Base-by-base conservation (phyloP, 2,888 invertebrate species). In the Erebia epiphron region DNA sequence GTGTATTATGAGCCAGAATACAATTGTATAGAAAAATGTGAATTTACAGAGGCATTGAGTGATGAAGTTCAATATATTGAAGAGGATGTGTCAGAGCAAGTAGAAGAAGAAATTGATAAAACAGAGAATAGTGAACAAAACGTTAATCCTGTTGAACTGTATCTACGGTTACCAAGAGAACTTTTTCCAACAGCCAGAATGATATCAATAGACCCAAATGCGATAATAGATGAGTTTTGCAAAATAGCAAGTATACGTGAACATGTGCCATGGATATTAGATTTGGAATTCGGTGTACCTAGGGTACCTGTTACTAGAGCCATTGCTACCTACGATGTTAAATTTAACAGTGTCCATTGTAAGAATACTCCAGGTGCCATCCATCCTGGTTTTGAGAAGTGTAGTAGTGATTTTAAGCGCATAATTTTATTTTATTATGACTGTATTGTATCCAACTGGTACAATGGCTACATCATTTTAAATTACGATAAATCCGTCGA, bases 371-470 rank as follows among this genome's bases (percentile, higher is more conserved):
- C 85, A 0, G 83, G 80, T 14, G 85, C 85, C 0, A 82, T 89
- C 1, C 89, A 91, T 77, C 91, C 90, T 8, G 86, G 83, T 0
- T 92, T 89, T 71, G 88, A 89, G 18, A 79, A 75, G 5, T 90
- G 90, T 62, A 80, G 77, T 75, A 74, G 80, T 16, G 80, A 82
- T 71, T 89, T 91, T 56, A 88, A 87, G 71, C 76, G 77, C 1
- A 76, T 78, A 4, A 69, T 89, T 11, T 70, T 86, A 1, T 87
- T 84, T 77, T 89, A 91, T 73, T 91, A 90, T 68, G 87, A 90
- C 71, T 84, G 79, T 73, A 76, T 89, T 21, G 74, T 89, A 21
- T 88, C 88, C 0, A 73, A 80, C 2, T 90, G 89, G 90, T 91
- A 90, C 61, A 83, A 77, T 62, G 86, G 89, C 0, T 91, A 84